Conservation (phyloP, 2,888 invertebrate species). For the Sialis fuliginosa region DNA sequence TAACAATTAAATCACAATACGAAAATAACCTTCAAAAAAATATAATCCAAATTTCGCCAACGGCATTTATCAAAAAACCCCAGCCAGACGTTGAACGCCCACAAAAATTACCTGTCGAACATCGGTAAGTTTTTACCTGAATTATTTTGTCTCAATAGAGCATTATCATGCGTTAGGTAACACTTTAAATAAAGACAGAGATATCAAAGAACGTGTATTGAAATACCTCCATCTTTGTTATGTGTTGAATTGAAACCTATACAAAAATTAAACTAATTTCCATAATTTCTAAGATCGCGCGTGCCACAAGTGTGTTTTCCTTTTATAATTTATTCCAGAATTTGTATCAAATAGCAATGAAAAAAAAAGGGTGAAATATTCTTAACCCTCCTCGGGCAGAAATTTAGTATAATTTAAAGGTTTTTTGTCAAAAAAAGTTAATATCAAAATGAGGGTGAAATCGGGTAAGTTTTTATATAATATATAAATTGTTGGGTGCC, state of each 20-base stretch:
- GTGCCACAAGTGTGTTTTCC: background rate
- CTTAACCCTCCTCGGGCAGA: background rate
- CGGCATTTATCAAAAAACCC: too few relatives aligned
- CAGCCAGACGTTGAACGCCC: background rate
- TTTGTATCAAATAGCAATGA: background rate
- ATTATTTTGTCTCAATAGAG: background rate
- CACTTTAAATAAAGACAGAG: background rate
- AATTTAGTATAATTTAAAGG: background rate
- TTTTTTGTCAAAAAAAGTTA: background rate
- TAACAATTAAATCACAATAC: too few relatives aligned
- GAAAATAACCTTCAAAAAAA: too few relatives aligned
- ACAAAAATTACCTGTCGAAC: background rate
- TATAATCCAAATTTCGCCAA: too few relatives aligned
- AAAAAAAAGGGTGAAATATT: background rate
- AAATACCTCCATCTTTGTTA: too few relatives aligned
- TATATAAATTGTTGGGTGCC: too few relatives aligned
- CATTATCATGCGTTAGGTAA: background rate
- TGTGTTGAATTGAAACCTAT: background rate
- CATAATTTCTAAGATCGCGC: background rate
- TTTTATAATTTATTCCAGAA: background rate
- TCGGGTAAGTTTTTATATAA: too few relatives aligned
- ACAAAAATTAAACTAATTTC: background rate
- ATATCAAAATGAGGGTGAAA: background rate
- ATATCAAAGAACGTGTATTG: too few relatives aligned
- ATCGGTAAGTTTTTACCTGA: background rate